A percentile compares a stretch with the other conserved stretches of the same genome.
These are phyloP conservation scores for Poeciliopsis presidionis DNA, from an alignment of 2,797 vertebrate species.

Conservation along the genomic window DNA sequence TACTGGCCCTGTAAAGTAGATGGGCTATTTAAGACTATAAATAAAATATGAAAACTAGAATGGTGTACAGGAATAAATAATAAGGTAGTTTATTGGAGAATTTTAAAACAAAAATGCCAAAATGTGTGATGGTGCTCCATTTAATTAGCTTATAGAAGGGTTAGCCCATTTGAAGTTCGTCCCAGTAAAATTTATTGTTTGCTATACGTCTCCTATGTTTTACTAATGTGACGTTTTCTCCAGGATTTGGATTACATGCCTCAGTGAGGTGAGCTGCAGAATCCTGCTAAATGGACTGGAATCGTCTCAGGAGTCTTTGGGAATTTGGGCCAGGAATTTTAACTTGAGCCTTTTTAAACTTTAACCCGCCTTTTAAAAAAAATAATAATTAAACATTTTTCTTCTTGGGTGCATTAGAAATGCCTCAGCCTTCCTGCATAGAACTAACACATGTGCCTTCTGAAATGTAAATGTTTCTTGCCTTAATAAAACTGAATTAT, in stretches of 20 bases:
- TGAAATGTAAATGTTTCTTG: slow-evolving; percentile 58
- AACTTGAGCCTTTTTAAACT: slow-evolving; percentile 29
- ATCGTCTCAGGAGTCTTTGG: slow-evolving; percentile 53
- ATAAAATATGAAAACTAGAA: no score
- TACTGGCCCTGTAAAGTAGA: no score
- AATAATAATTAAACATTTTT: slow-evolving; percentile 42
- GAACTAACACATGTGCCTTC: slow-evolving; percentile 61
- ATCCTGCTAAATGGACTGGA: slow-evolving; percentile 57
- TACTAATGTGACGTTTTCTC: not conserved
- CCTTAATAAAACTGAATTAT: slow-evolving; percentile 52
- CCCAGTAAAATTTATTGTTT: not conserved
- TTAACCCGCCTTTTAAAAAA: slow-evolving; percentile 40
- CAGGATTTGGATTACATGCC: slow-evolving; percentile 54
- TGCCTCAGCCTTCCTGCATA: slow-evolving; percentile 45
- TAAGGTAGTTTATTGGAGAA: not conserved
- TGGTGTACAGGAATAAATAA: no score
- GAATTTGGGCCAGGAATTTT: slow-evolving; percentile 47
- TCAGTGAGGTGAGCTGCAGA: slow-evolving; percentile 33
- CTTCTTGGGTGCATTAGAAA: slow-evolving; percentile 21
- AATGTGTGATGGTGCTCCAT: not conserved
- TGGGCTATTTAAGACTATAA: no score
- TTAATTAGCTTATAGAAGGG: not conserved
- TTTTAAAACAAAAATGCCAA: not conserved
- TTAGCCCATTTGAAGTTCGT: not conserved
- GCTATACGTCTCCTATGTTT: not conserved